phyloP scores from a whole-genome alignment of 2,888 invertebrate genomes.

The Limnephilus rhombicus region DNA sequence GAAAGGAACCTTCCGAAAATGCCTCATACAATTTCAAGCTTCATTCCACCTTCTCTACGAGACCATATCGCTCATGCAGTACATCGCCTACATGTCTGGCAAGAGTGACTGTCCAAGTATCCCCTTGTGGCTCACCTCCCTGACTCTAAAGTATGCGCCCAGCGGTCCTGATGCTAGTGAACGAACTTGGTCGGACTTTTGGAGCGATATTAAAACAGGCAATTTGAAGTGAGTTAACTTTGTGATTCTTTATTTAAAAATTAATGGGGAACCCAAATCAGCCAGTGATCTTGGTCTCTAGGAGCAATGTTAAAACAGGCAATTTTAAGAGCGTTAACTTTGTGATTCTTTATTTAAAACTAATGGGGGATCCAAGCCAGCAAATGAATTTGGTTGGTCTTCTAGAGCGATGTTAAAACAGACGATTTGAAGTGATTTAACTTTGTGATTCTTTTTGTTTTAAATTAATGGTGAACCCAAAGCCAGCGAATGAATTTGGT shows the following conservation, averaged over 20 bases:
- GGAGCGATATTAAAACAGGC: constrained; percentile 72
- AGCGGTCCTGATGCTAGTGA: constrained; percentile 68
- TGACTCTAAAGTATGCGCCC: constrained; percentile 80
- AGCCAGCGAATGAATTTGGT: constrained; percentile 64
- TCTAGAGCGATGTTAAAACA: constrained; percentile 71
- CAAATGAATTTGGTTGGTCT: constrained; percentile 67
- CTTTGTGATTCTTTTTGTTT: not conserved
- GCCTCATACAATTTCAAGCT: constrained; percentile 74
- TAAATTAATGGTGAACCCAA: constrained; percentile 54
- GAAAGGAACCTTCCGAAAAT: constrained; percentile 71
- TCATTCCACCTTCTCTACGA: constrained; percentile 73
- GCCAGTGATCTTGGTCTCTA: constrained; percentile 70
- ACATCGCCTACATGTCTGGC: constrained; percentile 80
- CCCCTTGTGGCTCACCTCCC: constrained; percentile 76
- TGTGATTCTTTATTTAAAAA: not conserved
- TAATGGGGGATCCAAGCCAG: constrained; percentile 55
- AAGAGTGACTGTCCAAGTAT: constrained; percentile 76
- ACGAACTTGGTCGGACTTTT: constrained; percentile 69
- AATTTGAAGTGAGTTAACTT: constrained; percentile 72
- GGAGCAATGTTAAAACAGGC: constrained; percentile 72
- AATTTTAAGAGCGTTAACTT: constrained; percentile 71
- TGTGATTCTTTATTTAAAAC: not conserved
- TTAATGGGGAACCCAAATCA: constrained; percentile 53
- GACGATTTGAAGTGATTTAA: constrained; percentile 74
- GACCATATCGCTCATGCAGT: constrained; percentile 75